Base-by-base conservation (phyloP, 2,888 invertebrate species). In the Nomada lathburiana region DNA sequence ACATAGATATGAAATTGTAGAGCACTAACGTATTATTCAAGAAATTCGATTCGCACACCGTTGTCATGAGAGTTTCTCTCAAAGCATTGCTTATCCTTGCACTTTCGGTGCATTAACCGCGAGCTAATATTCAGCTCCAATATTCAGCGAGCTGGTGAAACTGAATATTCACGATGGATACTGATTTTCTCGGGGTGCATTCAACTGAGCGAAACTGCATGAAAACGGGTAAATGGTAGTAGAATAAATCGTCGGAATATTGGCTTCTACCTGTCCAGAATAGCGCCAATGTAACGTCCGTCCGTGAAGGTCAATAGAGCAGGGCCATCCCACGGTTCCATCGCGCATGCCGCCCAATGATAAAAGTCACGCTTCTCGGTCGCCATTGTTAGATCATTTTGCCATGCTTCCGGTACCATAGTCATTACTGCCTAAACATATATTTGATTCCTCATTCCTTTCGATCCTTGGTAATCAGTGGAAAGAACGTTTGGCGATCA, bases 281-380 rank as follows among this genome's bases (percentile, higher is more conserved):
- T 96, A 53, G 97, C 97, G 78, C 97, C 99, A 91, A 99, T 97
- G 93, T 98, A 99, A 47, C 99, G 96, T 47, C 99, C 99, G 94
- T 99, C 99, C 65, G 99, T 98, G 94, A 99, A 99, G 0, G 99
- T 98, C 75, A 99, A 96, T 82, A 99, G 95, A 1, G 99, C 99
- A 1, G 98, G 97, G 44, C 99, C 99, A 94, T 99, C 99, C 99
- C 99, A 99, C 0, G 99, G 99, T 94, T 99, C 99, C 99, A 99
- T 99, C 23, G 97, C 97, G 92, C 97, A 99, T 0, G 98, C 97
- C 18, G 98, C 97, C 99, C 99, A 99, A 88, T 98, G 97, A 94
- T 99, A 99, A 94, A 98, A 99, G 92, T 98, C 97, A 69, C 97
- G 96, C 94, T 99, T 99, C 92, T 98, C 98, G 83, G 96, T 95